These are phyloP conservation scores for Falco naumanni DNA, from an alignment of 2,797 vertebrate species.

Conservation along the genomic window DNA sequence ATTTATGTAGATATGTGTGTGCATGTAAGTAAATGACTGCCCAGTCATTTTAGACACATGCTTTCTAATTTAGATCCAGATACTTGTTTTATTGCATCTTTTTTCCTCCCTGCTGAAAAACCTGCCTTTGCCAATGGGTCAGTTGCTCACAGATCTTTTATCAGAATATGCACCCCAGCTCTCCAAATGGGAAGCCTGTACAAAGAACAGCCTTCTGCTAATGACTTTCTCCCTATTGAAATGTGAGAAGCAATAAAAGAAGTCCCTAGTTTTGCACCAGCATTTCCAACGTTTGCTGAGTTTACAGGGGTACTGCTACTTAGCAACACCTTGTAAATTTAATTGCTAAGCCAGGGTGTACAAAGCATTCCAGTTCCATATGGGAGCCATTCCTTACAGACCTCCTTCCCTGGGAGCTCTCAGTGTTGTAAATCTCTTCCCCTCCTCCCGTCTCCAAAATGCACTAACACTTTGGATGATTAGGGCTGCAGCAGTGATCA, in stretches of 20 bases:
- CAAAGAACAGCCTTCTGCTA: conserved; percentile 59
- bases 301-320: conserved; percentile 54
- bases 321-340: conserved; percentile 69
- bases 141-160: background rate
- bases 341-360: conserved; percentile 49
- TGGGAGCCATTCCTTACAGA: conserved; percentile 65
- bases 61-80: conserved; percentile 1
- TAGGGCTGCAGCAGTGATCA: background rate
- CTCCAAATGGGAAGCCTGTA: conserved; percentile 51
- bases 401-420: conserved; percentile 32
- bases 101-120: conserved; percentile 12
- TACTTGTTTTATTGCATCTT: background rate
- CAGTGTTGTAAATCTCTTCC: conserved; percentile 56
- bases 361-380: conserved; percentile 68
- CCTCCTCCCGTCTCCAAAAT: conserved; percentile 21
- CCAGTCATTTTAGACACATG: background rate
- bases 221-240: conserved; percentile 33
- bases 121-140: background rate
- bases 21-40: conserved; percentile 6
- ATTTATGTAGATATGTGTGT: background rate
- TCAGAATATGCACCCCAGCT: background rate
- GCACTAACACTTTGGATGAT: conserved; percentile 62
- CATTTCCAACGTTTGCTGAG: conserved; percentile 59
- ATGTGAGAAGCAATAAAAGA: conserved; percentile 62
- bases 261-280: conserved; percentile 43